A percentile compares a stretch with the other conserved stretches of the same genome.
These are phyloP conservation scores for Drosophila leontia DNA, from an alignment of 1,140 invertebrate species.

Conservation along the genomic window DNA sequence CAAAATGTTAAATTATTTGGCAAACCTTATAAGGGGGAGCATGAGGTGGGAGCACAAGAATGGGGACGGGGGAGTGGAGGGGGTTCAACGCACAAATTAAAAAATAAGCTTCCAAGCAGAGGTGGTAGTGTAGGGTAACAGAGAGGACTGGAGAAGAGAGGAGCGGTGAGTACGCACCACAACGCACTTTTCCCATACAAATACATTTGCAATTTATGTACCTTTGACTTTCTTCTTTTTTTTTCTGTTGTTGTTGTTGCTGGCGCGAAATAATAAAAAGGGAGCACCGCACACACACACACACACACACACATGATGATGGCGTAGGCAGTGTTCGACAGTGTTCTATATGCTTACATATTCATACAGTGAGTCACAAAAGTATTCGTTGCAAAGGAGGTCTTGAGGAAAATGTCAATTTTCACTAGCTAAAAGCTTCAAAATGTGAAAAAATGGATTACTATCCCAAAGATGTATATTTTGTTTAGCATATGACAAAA, in stretches of 20 bases:
- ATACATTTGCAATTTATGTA: conserved; percentile 70
- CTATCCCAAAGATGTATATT: too few species aligned
- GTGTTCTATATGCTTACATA: conserved; percentile 64
- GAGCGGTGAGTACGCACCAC: conserved; percentile 33
- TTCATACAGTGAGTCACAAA: too few species aligned
- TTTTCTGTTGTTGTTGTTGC: conserved; percentile 1
- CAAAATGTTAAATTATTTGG: conserved; percentile 56
- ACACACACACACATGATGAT: conserved; percentile 4
- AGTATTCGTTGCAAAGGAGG: too few species aligned
- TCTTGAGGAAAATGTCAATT: too few species aligned
- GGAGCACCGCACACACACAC: conserved; percentile 22
- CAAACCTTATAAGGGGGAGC: conserved; percentile 11
- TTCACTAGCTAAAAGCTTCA: too few species aligned
- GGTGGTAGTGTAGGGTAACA: conserved; percentile 8
- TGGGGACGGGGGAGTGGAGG: not conserved
- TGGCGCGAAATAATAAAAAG: conserved; percentile 63
- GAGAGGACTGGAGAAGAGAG: not conserved
- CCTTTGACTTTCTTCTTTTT: conserved; percentile 31
- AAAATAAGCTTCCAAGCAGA: conserved; percentile 42
- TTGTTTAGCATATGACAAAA: too few species aligned
- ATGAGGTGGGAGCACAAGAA: too few species aligned
- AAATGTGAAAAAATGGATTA: too few species aligned
- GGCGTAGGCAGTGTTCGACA: conserved; percentile 46
- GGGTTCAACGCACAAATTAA: conserved; percentile 39
- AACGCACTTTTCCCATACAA: conserved; percentile 63